phyloP scores from a whole-genome alignment of 2,797 vertebrate genomes.

The Anas flavirostris region DNA sequence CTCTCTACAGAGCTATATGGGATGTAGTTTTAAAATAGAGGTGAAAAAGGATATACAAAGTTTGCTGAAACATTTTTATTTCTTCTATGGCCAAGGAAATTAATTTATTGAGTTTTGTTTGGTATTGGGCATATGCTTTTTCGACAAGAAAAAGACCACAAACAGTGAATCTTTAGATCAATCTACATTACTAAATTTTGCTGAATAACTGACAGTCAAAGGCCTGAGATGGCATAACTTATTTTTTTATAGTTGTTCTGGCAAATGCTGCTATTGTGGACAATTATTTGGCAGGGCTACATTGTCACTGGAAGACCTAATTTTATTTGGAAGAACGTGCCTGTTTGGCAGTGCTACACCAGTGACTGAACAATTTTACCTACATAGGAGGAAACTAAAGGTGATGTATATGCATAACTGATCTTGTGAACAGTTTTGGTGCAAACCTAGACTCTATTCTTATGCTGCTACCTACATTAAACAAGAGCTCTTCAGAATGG shows the following conservation, averaged over 20 bases:
- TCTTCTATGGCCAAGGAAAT: not conserved
- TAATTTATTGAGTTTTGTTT: not conserved
- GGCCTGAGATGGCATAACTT: fast-evolving
- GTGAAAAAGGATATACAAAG: not conserved
- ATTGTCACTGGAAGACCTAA: not conserved
- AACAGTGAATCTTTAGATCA: not conserved
- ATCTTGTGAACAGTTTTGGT: not conserved
- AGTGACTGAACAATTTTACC: not conserved
- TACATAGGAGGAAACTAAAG: not conserved
- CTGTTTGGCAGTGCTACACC: not conserved
- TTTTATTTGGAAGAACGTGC: not conserved
- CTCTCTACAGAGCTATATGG: not conserved
- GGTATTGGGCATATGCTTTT: not conserved
- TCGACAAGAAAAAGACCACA: not conserved
- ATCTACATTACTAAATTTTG: not conserved
- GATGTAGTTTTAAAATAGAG: not conserved
- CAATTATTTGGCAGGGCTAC: not conserved
- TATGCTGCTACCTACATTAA: not conserved
- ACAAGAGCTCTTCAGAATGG: not conserved
- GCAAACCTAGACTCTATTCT: not conserved
- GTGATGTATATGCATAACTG: not conserved
- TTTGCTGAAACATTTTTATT: not conserved
- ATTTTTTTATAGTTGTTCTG: not conserved
- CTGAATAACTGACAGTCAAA: not conserved
- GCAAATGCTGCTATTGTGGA: not conserved